These are phyloP conservation scores for Passer domesticus DNA, from an alignment of 2,113 vertebrate genomes.

Conservation along the genomic window DNA sequence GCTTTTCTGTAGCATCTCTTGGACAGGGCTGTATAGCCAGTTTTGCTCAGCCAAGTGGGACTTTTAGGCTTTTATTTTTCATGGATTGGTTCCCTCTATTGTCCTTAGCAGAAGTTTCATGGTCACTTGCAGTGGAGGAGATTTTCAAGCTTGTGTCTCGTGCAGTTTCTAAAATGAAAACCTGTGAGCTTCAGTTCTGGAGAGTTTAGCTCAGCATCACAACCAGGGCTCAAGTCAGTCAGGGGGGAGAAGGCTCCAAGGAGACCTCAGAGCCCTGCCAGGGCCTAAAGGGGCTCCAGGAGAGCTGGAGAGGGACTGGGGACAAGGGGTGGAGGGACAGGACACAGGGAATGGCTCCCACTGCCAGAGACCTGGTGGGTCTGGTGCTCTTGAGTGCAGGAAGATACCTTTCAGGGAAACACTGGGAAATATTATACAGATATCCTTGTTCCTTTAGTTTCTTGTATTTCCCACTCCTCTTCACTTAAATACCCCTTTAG, in stretches of 20 bases:
- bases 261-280: neutral
- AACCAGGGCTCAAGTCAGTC: neutral
- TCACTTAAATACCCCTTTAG: neutral
- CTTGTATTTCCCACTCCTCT: neutral
- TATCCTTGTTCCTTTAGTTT: neutral
- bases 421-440: neutral
- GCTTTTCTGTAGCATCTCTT: neutral
- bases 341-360: neutral
- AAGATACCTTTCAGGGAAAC: neutral
- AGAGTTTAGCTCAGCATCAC: neutral
- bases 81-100: neutral
- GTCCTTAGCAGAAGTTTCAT: neutral
- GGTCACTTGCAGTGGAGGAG: neutral
- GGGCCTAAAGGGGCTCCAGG: neutral
- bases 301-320: neutral
- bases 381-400: neutral
- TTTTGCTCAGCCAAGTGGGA: neutral
- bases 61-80: neutral
- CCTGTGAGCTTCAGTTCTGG: neutral
- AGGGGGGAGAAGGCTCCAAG: too few relatives aligned
- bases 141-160: fast-evolving
- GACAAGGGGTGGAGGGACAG: neutral
- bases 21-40: neutral
- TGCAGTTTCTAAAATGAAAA: neutral
- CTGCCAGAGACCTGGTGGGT: neutral